Evolutionary conservation across 2,888 invertebrate genomes (phyloP).

Genomic region (Kuschelorhynchus macadamiae): DNA sequence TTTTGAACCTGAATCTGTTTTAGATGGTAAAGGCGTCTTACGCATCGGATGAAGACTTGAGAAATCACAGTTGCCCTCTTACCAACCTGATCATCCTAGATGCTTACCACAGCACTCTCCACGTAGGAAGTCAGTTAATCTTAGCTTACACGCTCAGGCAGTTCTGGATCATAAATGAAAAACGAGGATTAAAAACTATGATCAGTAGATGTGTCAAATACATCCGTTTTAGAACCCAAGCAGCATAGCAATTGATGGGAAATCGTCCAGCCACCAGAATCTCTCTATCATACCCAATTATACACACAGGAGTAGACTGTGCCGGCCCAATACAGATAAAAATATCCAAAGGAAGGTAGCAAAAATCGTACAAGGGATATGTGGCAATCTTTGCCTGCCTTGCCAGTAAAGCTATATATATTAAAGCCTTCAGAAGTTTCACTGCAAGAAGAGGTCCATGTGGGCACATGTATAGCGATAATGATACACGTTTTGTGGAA

Average conservation of each 20-base stretch:
- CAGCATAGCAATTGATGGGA: no score
- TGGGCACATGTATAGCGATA: no score
- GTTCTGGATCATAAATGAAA: slow-evolving; percentile 25
- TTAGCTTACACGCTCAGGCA: background rate
- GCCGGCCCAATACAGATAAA: slow-evolving; percentile 2
- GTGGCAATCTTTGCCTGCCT: background rate
- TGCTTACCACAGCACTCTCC: background rate
- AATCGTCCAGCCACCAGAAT: no score
- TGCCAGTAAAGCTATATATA: background rate
- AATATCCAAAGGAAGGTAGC: background rate
- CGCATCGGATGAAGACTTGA: no score
- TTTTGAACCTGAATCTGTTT: background rate
- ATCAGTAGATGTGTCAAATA: slow-evolving; percentile 12
- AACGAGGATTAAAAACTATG: slow-evolving; percentile 11
- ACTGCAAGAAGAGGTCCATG: no score
- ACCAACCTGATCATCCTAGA: background rate
- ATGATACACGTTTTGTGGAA: no score
- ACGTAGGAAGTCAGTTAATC: background rate
- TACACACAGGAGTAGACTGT: background rate
- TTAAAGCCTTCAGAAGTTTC: no score
- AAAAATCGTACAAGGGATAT: background rate
- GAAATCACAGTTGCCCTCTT: background rate
- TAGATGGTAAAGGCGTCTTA: background rate
- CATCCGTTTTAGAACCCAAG: no score
- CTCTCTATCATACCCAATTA: background rate